Evolutionary conservation across 2,888 invertebrate species (phyloP).

Genomic region (Megastigmus dorsalis): DNA sequence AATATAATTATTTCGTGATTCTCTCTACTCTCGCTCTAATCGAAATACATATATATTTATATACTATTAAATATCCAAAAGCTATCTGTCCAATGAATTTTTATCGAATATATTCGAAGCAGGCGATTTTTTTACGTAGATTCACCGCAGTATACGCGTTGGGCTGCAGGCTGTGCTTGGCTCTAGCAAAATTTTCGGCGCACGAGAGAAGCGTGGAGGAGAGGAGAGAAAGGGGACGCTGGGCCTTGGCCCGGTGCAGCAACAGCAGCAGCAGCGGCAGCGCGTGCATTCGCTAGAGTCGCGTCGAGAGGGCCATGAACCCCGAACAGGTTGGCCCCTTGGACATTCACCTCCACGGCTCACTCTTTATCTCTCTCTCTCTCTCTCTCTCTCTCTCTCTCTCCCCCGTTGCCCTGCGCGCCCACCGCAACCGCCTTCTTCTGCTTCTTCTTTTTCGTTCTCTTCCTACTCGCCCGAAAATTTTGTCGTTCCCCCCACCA

Average conservation of each 20-base stretch:
- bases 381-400: too few species aligned
- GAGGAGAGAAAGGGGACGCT: not conserved
- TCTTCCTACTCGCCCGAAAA: constrained; percentile 59
- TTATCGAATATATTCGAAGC: too few species aligned
- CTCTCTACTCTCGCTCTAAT: too few species aligned
- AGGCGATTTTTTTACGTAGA: too few species aligned
- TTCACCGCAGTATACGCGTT: too few species aligned
- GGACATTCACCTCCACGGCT: constrained; percentile 72
- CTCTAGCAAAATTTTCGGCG: constrained; percentile 39
- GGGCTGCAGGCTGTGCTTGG: too few species aligned
- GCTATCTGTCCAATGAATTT: too few species aligned
- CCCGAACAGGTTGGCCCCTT: constrained; percentile 75
- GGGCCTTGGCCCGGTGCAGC: constrained; percentile 13
- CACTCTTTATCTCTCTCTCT: too few species aligned
- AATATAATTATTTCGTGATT: too few species aligned
- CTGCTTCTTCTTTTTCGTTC: constrained; percentile 54
- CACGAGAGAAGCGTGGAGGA: not conserved
- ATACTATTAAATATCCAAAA: too few species aligned
- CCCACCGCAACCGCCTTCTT: constrained; percentile 53
- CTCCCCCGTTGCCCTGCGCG: constrained; percentile 58
- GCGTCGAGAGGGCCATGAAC: constrained; percentile 74
- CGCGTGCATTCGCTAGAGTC: constrained; percentile 70
- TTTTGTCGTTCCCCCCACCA: constrained; percentile 55
- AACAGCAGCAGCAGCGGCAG: constrained; percentile 6
- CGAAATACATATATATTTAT: too few species aligned